These are phyloP conservation scores for Hoplostethus atlanticus DNA, from an alignment of 2,797 vertebrate species.

Conservation along the genomic window DNA sequence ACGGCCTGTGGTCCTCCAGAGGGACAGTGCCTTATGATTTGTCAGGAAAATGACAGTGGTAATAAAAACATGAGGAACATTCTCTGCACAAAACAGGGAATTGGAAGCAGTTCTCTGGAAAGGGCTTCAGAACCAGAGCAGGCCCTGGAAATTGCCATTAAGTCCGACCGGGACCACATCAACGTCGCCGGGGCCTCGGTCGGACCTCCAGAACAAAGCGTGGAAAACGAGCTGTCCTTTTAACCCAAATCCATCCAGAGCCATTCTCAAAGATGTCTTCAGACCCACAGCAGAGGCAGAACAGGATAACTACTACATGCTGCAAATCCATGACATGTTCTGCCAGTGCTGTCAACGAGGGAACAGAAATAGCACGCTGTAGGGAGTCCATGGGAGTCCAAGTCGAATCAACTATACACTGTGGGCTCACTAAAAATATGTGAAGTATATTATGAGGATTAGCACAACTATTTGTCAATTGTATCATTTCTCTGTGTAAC, in stretches of 20 bases:
- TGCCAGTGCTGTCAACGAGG: conserved; percentile 58
- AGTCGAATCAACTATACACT: conserved; percentile 36
- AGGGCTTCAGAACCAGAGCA: conserved; percentile 49
- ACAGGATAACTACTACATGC: conserved; percentile 64
- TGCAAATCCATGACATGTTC: conserved; percentile 63
- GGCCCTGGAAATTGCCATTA: conserved; percentile 68
- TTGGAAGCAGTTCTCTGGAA: conserved; percentile 71
- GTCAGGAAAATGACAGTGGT: conserved; percentile 70
- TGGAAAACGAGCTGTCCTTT: conserved; percentile 63
- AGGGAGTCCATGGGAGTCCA: conserved; percentile 42
- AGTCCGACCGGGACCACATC: conserved; percentile 76
- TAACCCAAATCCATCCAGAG: conserved; percentile 67
- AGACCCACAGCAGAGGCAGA: conserved; percentile 72
- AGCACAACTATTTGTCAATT: conserved; percentile 1
- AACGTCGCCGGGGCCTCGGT: conserved; percentile 38
- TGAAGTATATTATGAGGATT: conserved; percentile 29
- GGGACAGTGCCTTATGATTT: conserved; percentile 67
- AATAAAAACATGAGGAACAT: conserved; percentile 76
- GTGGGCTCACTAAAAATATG: conserved; percentile 10
- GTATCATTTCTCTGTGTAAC: not conserved
- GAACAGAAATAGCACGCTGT: conserved; percentile 53
- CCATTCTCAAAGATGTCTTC: conserved; percentile 64
- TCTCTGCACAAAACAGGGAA: conserved; percentile 57
- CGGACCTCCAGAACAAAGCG: conserved; percentile 66
- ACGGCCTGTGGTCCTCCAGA: conserved; percentile 54